Conservation (phyloP, 2,888 invertebrate species). For the Drosophila testacea region DNA sequence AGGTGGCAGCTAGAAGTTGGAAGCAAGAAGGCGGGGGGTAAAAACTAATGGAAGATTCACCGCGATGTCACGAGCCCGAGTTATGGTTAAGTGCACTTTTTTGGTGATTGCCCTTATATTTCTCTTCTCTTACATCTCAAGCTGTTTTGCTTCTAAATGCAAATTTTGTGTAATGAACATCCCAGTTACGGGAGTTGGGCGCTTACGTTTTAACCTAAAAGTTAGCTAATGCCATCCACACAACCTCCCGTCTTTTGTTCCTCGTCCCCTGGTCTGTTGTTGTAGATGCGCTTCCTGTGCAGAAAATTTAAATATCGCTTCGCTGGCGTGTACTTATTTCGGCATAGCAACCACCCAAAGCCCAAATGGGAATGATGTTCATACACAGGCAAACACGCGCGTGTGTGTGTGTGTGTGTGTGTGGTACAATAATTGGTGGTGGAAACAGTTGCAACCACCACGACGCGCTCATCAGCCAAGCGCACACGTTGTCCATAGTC, state of each 20-base stretch:
- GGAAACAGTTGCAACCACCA: constrained; percentile 76
- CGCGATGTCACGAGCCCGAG: constrained; percentile 65
- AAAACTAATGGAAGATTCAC: constrained; percentile 73
- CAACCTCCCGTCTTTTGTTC: constrained; percentile 25
- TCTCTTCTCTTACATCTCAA: constrained; percentile 9
- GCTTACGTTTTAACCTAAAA: constrained; percentile 48
- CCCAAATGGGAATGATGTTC: constrained; percentile 50
- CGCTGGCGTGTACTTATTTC: constrained; percentile 26
- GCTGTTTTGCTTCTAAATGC: constrained; percentile 64
- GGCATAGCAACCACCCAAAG: constrained; percentile 42
- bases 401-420: constrained; percentile 35
- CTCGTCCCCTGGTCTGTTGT: not conserved
- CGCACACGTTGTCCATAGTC: constrained; percentile 49
- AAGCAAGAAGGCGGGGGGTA: not conserved
- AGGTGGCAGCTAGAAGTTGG: constrained; percentile 8
- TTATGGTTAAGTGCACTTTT: constrained; percentile 81
- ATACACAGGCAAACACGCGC: constrained; percentile 47
- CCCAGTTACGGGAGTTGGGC: constrained; percentile 32
- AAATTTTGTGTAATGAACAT: constrained; percentile 77
- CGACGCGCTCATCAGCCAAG: constrained; percentile 20
- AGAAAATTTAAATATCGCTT: constrained; percentile 77
- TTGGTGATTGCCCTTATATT: constrained; percentile 24
- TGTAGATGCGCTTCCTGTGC: constrained; percentile 80
- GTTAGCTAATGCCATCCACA: constrained; percentile 58
- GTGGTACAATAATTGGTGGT: constrained; percentile 62